phyloP scores from a whole-genome alignment of 37 sponge, comb jelly and placozoan species.

The Cladorhizidae sp. region DNA sequence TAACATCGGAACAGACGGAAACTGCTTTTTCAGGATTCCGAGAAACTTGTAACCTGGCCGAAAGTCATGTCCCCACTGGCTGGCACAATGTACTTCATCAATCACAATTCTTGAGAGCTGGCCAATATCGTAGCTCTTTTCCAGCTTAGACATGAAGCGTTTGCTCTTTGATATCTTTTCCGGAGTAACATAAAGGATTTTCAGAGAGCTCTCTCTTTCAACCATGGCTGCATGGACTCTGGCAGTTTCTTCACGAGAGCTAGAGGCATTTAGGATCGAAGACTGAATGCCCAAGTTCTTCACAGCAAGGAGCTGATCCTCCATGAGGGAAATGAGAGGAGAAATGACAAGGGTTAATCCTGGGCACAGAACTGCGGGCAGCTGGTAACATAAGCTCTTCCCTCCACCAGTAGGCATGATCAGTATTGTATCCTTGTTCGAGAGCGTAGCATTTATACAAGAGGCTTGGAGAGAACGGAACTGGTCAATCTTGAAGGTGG shows the following conservation, averaged over 20 bases:
- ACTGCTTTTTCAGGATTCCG: conserved; percentile 86
- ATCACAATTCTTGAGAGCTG: conserved; percentile 84
- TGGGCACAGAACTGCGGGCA: conserved; percentile 70
- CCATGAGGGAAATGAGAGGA: conserved; percentile 94
- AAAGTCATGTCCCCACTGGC: conserved; percentile 99
- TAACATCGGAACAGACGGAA: conserved; percentile 81
- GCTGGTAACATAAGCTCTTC: conserved; percentile 96
- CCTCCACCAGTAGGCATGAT: conserved; percentile 99
- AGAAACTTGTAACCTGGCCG: conserved; percentile 94
- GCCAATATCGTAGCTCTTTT: conserved; percentile 79
- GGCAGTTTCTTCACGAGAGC: conserved; percentile 52
- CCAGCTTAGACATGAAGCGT: conserved; percentile 82
- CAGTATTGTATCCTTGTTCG: conserved; percentile 79
- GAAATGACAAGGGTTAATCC: conserved; percentile 94
- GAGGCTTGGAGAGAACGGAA: conserved; percentile 85
- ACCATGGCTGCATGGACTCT: conserved; percentile 55
- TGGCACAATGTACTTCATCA: conserved; percentile 96
- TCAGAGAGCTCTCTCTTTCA: conserved; percentile 46
- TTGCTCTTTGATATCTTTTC: conserved; percentile 92
- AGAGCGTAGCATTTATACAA: conserved; percentile 77
- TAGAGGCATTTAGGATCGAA: conserved; percentile 62
- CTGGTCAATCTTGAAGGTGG: conserved; percentile 46
- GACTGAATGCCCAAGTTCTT: conserved; percentile 65
- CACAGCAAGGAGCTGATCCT: conserved; percentile 86
- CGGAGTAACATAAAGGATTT: conserved; percentile 92